Base-by-base conservation (phyloP, 2,113 vertebrate species). In the Hydrolagus affinis region DNA sequence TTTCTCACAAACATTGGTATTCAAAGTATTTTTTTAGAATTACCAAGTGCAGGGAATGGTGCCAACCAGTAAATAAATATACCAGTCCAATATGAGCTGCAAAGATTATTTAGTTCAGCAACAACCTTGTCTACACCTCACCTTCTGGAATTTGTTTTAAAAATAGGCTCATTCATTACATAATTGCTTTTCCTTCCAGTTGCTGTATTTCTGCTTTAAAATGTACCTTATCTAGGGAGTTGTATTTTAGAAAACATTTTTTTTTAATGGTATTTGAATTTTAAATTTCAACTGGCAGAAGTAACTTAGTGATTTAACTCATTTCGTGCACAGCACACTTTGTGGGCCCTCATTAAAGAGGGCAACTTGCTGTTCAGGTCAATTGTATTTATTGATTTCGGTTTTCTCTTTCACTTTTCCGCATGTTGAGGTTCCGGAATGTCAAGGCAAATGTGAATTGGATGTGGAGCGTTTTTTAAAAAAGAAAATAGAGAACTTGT, bases 171-270 rank as follows among this genome's bases (percentile, higher is more conserved):
- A 11, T 77, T 77, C 74, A n/a, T 44, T 57, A 57, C 23, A 64
- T n/a, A 80, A 80, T 60, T 80, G 23, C 59, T 64, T 28, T 80
- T 80, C 21, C 59, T 80, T 80, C 44, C 59, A 64, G 76, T 3
- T 60, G 21, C 6, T 30, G 44, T 44, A 44, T 44, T 44, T 44
- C 44, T 44, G 44, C 76, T 80, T 78, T n/a, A 62, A 80, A 80
- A 80, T 80, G 64, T 80, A 14, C 23, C 76, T 62, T 28, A 64
- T 62, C 59, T 60, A 80, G 56, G 57, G 73, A 78, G 75, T 78
- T 44, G n/a, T 80, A 11, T 80, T 60, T 23, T 64, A 60, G 60
- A 60, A 60, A 62, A 64, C 23, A 64, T 17, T 57, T 80, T 62
- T n/a, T 25, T 23, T 14, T 62, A 80, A 60, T 64, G 64, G 57